Evolutionary conservation across 2,113 vertebrate species (phyloP).

Genomic region (Oxyruncus cristatus): DNA sequence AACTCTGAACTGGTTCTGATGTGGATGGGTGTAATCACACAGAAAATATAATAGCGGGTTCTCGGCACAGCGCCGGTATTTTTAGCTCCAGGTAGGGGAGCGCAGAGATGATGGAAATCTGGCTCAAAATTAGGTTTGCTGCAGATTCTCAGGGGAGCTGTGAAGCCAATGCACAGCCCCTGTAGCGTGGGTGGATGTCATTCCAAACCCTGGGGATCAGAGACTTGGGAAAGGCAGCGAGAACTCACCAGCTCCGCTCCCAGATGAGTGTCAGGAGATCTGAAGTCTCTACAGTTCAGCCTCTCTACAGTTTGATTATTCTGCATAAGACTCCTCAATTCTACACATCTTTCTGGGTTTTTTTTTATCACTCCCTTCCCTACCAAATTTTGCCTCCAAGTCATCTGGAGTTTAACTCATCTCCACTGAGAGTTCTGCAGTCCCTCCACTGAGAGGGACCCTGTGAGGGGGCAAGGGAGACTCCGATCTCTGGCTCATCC

Average conservation of each 20-base stretch:
- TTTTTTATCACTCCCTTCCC: neutral
- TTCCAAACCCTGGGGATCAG: neutral
- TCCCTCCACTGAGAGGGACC: neutral
- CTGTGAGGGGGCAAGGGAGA: neutral
- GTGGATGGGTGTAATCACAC: neutral
- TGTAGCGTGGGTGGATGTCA: neutral
- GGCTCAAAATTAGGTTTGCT: neutral
- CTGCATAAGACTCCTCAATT: neutral
- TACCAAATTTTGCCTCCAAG: neutral
- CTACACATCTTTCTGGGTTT: fast-evolving
- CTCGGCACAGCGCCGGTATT: neutral
- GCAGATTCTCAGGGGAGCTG: neutral
- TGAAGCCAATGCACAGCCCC: fast-evolving
- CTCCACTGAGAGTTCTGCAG: neutral
- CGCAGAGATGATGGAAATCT: neutral
- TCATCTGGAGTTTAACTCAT: neutral
- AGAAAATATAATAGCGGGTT: neutral
- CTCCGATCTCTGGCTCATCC: neutral
- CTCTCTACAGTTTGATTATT: fast-evolving
- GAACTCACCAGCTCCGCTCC: fast-evolving
- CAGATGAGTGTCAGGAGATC: fast-evolving
- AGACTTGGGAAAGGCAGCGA: neutral
- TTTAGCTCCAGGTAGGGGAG: neutral
- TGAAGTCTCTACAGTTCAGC: neutral
- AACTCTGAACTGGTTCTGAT: neutral